Conservation (phyloP, 2,113 vertebrate species). For the Ictidomys tridecemlineatus region DNA sequence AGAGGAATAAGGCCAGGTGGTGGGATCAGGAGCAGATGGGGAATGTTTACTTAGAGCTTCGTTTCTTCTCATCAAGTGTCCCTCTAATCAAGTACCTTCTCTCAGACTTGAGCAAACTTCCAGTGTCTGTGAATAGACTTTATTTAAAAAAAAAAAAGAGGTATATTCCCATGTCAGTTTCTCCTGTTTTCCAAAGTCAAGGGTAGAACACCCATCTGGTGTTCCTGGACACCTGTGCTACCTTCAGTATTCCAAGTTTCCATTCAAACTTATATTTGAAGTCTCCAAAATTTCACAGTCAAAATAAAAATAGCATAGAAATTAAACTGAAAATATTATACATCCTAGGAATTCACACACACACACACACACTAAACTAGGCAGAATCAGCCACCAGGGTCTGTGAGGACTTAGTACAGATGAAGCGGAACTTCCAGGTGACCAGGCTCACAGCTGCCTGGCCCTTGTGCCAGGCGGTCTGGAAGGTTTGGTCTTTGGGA, state of each 20-base stretch:
- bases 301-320: constrained; percentile 38
- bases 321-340: background rate
- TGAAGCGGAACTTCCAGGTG: background rate
- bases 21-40: constrained; percentile 39
- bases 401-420: rapidly evolving
- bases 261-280: constrained; percentile 25
- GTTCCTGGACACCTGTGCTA: background rate
- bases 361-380: background rate
- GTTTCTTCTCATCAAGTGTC: constrained; percentile 16
- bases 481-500: background rate
- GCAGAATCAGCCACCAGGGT: background rate
- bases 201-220: background rate
- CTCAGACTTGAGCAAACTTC: constrained; percentile 5
- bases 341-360: background rate
- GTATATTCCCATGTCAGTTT: background rate
- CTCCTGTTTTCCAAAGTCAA: constrained; percentile 29
- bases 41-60: constrained; percentile 57
- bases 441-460: too few species aligned
- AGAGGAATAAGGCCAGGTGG: constrained; percentile 49
- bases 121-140: background rate
- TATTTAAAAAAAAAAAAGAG: background rate
- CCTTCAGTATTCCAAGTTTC: background rate
- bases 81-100: constrained; percentile 38
- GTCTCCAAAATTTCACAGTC: constrained; percentile 29
- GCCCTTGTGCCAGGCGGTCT: background rate